Evolutionary conservation across 23 tunicate species (phyloP).

Genomic region (Ciona savignyi): DNA sequence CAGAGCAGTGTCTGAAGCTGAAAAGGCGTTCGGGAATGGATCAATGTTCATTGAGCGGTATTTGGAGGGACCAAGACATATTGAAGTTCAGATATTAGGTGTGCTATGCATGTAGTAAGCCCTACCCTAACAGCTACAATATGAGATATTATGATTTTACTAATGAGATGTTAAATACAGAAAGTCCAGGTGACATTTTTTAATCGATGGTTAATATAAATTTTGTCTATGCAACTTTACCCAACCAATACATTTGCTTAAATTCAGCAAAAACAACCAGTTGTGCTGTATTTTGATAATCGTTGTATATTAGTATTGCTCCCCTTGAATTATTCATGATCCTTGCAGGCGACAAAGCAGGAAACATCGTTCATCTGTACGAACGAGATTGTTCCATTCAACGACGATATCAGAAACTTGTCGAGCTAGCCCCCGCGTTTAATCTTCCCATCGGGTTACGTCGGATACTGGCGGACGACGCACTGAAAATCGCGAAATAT

Average conservation of each 20-base stretch:
- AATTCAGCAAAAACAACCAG: no score
- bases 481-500: constrained; percentile 78
- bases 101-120: no score
- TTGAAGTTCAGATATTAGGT: constrained; percentile 99
- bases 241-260: no score
- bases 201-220: no score
- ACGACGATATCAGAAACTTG: constrained; percentile 96
- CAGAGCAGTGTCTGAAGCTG: constrained; percentile 95
- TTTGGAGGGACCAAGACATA: constrained; percentile 90
- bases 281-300: no score
- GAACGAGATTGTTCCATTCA: constrained; percentile 99
- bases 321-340: no score
- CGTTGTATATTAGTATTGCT: no score
- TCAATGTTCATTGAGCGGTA: constrained; percentile 92
- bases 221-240: no score
- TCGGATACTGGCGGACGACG: constrained; percentile 83
- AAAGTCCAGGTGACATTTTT: no score
- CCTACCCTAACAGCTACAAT: no score
- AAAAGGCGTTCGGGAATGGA: constrained; percentile 99
- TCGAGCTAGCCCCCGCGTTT: constrained; percentile 92
- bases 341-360: constrained; percentile 70
- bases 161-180: no score
- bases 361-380: constrained; percentile 89
- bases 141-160: no score
- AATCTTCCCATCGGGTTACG: constrained; percentile 63